phyloP scores from a whole-genome alignment of 1,140 invertebrate genomes.

The Aporrectodea caliginosa region DNA sequence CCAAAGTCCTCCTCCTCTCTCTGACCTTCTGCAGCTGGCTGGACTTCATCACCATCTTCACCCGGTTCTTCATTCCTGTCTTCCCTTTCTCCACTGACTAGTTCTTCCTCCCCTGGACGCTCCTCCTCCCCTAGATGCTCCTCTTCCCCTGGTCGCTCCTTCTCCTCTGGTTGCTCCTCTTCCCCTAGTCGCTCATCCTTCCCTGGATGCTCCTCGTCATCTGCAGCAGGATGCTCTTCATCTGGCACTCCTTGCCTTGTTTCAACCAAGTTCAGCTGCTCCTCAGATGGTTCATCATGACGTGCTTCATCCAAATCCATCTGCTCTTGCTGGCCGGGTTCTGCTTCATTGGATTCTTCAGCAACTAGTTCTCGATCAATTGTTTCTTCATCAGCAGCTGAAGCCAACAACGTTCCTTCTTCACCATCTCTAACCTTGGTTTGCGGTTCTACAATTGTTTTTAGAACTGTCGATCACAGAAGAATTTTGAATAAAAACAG shows the following conservation, averaged over 20 bases:
- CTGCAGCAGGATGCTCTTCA: too few relatives aligned
- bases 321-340: neutral
- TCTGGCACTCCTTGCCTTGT: neutral
- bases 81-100: neutral
- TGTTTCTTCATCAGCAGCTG: neutral
- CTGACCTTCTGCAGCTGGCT: neutral
- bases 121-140: slow-evolving; percentile 1
- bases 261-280: neutral
- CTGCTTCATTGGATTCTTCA: slow-evolving; percentile 15
- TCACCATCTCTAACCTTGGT: too few relatives aligned
- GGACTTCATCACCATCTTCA: neutral
- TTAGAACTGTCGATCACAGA: too few relatives aligned
- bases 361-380: neutral
- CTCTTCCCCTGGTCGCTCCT: neutral
- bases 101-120: slow-evolving; percentile 4
- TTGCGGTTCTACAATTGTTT: too few relatives aligned
- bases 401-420: too few relatives aligned
- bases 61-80: neutral
- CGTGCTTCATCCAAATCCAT: neutral
- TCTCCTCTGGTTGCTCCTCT: neutral
- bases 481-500: too few relatives aligned
- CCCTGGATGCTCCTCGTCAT: neutral
- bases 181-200: neutral
- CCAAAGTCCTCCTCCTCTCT: neutral
- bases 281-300: neutral